Conservation (phyloP, 2,888 invertebrate genomes). For the Drosophila trichaetosa region DNA sequence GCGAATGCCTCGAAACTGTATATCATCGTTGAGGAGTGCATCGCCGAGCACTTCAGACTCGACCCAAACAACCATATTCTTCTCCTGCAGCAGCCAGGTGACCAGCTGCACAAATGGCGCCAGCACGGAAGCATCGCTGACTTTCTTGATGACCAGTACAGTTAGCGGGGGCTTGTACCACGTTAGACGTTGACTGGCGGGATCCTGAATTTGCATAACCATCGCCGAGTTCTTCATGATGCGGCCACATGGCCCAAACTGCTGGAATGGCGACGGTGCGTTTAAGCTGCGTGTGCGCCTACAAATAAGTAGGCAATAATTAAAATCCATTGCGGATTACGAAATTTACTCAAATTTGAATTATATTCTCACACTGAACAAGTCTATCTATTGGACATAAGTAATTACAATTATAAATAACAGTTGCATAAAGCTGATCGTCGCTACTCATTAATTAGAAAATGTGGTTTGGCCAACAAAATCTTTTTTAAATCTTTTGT, state of each 20-base stretch:
- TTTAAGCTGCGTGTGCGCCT: slow-evolving; percentile 97
- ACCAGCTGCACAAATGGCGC: slow-evolving; percentile 96
- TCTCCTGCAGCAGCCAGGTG: slow-evolving; percentile 97
- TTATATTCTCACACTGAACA: neutral
- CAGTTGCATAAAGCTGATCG: neutral
- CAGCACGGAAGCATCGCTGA: slow-evolving; percentile 95
- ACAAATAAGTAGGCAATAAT: slow-evolving; percentile 84
- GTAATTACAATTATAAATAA: neutral
- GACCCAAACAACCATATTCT: slow-evolving; percentile 97
- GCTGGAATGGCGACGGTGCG: slow-evolving; percentile 97
- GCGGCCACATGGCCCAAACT: slow-evolving; percentile 99
- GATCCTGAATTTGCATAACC: slow-evolving; percentile 99
- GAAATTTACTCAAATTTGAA: neutral
- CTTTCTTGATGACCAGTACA: slow-evolving; percentile 98
- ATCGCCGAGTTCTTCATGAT: slow-evolving; percentile 98
- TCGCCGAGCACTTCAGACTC: slow-evolving; percentile 96
- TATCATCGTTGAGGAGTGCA: slow-evolving; percentile 90
- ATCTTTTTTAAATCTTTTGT: too few relatives aligned
- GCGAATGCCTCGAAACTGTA: slow-evolving; percentile 90
- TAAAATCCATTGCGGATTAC: neutral
- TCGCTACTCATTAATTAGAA: neutral
- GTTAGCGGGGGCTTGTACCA: slow-evolving; percentile 99
- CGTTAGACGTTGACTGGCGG: slow-evolving; percentile 97
- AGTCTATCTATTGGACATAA: neutral
- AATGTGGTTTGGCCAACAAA: neutral